Evolutionary conservation across 2,888 invertebrate genomes (phyloP).

Genomic region (Dryobotodes eremita): DNA sequence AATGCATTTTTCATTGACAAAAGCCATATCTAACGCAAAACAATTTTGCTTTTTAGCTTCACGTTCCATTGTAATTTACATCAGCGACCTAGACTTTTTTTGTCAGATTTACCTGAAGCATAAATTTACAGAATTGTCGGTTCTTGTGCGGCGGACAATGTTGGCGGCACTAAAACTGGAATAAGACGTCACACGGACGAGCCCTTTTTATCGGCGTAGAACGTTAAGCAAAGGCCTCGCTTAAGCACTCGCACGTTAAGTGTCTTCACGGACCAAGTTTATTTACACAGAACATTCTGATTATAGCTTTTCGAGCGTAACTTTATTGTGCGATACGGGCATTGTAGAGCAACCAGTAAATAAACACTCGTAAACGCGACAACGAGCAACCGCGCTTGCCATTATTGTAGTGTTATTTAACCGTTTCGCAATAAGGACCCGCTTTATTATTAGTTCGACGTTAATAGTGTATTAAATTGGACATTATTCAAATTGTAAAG

Average conservation of each 20-base stretch:
- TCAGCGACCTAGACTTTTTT: constrained; percentile 62
- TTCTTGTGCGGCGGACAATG: constrained; percentile 75
- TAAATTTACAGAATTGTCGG: constrained; percentile 79
- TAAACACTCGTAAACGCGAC: constrained; percentile 69
- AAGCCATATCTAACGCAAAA: constrained; percentile 1
- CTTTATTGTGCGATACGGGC: constrained; percentile 71
- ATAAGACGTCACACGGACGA: constrained; percentile 74
- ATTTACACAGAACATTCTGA: constrained; percentile 73
- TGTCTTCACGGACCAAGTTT: constrained; percentile 72
- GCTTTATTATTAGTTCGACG: constrained; percentile 66
- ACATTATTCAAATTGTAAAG: constrained; percentile 57
- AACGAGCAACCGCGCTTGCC: constrained; percentile 54
- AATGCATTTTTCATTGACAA: neutral
- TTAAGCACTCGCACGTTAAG: constrained; percentile 69
- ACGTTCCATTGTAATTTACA: constrained; percentile 65
- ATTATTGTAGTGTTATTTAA: constrained; percentile 66
- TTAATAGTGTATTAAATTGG: constrained; percentile 64
- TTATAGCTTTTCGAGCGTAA: constrained; percentile 73
- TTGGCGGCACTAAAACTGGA: constrained; percentile 78
- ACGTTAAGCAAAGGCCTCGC: constrained; percentile 71
- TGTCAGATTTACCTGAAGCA: constrained; percentile 69
- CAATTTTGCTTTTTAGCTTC: constrained; percentile 55
- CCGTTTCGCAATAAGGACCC: constrained; percentile 63
- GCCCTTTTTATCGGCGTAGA: constrained; percentile 73
- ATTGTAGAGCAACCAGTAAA: constrained; percentile 68